Conservation (phyloP, 2,797 vertebrate genomes). For the Tadarida brasiliensis region DNA sequence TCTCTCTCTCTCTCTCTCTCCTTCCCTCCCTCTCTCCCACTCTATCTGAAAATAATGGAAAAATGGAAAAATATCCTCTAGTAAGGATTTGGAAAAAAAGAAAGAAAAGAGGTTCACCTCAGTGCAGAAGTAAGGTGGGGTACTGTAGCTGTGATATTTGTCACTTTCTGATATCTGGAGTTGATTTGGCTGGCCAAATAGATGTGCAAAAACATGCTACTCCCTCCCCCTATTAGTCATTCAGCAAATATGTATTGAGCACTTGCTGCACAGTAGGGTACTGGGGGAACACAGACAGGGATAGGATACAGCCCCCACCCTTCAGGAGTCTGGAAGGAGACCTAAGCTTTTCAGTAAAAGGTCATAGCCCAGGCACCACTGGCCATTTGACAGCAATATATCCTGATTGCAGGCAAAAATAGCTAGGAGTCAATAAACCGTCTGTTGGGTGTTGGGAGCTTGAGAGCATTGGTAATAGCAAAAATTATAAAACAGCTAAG, state of each 20-base stretch:
- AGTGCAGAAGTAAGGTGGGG: not conserved
- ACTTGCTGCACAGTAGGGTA: slow-evolving; percentile 1
- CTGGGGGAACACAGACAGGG: not conserved
- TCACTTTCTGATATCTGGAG: slow-evolving; percentile 34
- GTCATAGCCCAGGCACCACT: not conserved
- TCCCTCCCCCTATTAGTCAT: slow-evolving; percentile 9
- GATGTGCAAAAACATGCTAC: slow-evolving; percentile 26
- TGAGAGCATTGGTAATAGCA: not conserved
- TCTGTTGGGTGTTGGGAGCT: not conserved
- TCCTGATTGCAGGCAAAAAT: slow-evolving; percentile 10
- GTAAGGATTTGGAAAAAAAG: no score
- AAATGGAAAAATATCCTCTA: no score
- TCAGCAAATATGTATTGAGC: slow-evolving; percentile 37
- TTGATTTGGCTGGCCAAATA: slow-evolving; percentile 52
- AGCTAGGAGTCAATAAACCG: slow-evolving; percentile 27
- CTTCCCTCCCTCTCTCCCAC: no score
- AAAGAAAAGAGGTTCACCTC: not conserved
- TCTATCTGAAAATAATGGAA: no score
- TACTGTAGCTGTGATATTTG: not conserved
- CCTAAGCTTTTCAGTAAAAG: slow-evolving; percentile 9
- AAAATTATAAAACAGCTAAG: slow-evolving; percentile 13
- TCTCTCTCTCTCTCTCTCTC: no score
- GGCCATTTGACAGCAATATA: not conserved
- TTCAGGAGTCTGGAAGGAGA: not conserved
- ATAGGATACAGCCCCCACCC: not conserved